A percentile compares a stretch with the other conserved stretches of the same genome.
Evolutionary conservation across 2,113 vertebrate species (phyloP).

Genomic region (Anoura caudifer): DNA sequence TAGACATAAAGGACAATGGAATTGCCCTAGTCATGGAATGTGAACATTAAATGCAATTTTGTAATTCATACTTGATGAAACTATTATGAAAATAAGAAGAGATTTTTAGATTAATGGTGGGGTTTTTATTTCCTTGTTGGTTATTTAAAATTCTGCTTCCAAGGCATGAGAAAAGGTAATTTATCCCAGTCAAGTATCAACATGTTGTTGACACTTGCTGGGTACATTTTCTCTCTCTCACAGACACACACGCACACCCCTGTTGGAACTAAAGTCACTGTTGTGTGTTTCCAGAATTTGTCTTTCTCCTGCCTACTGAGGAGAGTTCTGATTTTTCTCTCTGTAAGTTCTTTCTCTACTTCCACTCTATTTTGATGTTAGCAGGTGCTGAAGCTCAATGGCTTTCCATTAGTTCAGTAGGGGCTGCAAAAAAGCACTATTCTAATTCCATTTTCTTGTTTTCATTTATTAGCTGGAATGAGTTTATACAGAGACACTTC

Average conservation of each 20-base stretch:
- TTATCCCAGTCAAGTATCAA: neutral
- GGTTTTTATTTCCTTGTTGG: neutral
- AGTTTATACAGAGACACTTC: neutral
- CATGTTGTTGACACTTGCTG: neutral
- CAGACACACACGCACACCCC: fast-evolving
- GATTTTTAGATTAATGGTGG: neutral
- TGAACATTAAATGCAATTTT: neutral
- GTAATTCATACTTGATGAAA: neutral
- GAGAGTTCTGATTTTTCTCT: too few species aligned
- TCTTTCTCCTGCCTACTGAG: fast-evolving
- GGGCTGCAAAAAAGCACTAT: fast-evolving
- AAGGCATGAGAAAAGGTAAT: neutral
- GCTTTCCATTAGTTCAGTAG: fast-evolving
- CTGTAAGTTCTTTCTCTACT: too few species aligned
- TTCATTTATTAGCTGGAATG: neutral
- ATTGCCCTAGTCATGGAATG: neutral
- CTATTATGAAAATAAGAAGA: neutral
- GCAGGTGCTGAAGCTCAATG: neutral
- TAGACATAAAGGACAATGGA: neutral
- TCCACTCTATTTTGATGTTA: neutral
- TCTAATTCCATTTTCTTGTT: fast-evolving
- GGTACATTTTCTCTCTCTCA: neutral
- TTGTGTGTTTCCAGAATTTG: neutral
- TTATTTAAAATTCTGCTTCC: neutral
- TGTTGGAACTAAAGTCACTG: fast-evolving